Evolutionary conservation across 1,140 invertebrate genomes (phyloP).

Genomic region (Popillia japonica): DNA sequence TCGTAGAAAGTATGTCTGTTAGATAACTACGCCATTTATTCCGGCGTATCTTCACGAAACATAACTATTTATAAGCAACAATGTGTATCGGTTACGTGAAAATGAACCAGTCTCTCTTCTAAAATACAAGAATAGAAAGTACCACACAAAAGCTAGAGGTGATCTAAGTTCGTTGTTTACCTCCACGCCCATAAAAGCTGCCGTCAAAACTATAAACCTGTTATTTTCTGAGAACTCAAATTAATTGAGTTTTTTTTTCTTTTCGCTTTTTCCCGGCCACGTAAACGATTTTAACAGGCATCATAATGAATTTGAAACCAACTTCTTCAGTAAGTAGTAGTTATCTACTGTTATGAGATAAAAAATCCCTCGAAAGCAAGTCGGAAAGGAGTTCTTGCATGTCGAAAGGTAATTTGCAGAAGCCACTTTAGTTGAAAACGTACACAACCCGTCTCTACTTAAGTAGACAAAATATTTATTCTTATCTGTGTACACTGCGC

Average conservation of each 20-base stretch:
- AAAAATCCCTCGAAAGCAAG: conserved; percentile 37
- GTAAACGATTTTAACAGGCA: conserved; percentile 53
- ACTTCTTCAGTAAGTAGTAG: conserved; percentile 57
- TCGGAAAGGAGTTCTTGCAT: conserved; percentile 35
- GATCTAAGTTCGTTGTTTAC: conserved; percentile 37
- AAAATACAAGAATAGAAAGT: conserved; percentile 30
- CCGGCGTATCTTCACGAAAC: too few species aligned
- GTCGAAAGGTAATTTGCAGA: conserved; percentile 38
- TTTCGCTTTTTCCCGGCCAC: conserved; percentile 45
- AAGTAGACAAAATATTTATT: conserved; percentile 35
- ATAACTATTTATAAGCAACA: background rate
- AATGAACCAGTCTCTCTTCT: background rate
- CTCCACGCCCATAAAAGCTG: conserved; percentile 39
- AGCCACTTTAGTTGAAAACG: conserved; percentile 30
- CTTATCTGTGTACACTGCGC: conserved; percentile 11
- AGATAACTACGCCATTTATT: too few species aligned
- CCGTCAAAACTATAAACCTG: conserved; percentile 51
- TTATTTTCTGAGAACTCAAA: conserved; percentile 57
- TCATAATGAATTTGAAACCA: conserved; percentile 52
- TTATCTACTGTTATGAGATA: conserved; percentile 45
- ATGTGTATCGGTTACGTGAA: background rate
- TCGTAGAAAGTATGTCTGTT: too few species aligned
- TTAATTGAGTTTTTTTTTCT: conserved; percentile 56
- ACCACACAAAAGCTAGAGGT: conserved; percentile 23
- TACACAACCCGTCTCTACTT: conserved; percentile 23